phyloP scores from a whole-genome alignment of 2,797 vertebrate species.

The Ctenochaetus hawaiiensis region DNA sequence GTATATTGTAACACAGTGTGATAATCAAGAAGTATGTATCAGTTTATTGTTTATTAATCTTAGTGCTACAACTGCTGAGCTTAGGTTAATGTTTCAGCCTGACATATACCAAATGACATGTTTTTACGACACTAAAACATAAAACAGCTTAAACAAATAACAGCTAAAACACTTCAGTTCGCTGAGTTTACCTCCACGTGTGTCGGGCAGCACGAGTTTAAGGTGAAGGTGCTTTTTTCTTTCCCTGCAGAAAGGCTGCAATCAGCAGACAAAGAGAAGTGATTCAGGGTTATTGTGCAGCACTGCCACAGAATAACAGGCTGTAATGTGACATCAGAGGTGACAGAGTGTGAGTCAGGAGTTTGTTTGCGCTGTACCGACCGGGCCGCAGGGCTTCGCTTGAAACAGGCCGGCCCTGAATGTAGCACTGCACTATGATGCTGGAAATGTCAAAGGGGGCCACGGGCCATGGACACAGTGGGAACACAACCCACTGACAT shows the following conservation, averaged over 20 bases:
- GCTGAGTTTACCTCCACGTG: neutral
- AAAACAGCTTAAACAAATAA: no score
- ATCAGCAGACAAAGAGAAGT: conserved; percentile 46
- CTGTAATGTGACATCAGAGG: conserved; percentile 51
- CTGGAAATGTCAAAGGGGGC: conserved; percentile 71
- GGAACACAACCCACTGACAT: conserved; percentile 71
- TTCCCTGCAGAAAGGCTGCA: conserved; percentile 35
- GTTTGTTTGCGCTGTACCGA: conserved; percentile 43
- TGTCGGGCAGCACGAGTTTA: neutral
- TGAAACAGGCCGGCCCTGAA: conserved; percentile 37
- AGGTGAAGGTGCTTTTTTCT: conserved; percentile 24
- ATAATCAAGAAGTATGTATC: neutral
- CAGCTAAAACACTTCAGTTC: neutral
- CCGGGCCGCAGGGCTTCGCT: conserved; percentile 45
- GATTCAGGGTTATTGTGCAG: conserved; percentile 30
- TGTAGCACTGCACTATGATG: conserved; percentile 21
- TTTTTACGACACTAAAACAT: neutral
- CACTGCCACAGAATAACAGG: conserved; percentile 3
- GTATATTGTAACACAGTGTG: no score
- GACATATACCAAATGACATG: neutral
- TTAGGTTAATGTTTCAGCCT: neutral
- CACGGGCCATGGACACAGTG: conserved; percentile 59
- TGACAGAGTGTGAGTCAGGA: conserved; percentile 57
- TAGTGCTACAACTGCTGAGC: neutral
- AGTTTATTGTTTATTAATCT: neutral